These are phyloP conservation scores for Zootoca vivipara DNA, from an alignment of 2,113 vertebrate genomes.

Conservation along the genomic window DNA sequence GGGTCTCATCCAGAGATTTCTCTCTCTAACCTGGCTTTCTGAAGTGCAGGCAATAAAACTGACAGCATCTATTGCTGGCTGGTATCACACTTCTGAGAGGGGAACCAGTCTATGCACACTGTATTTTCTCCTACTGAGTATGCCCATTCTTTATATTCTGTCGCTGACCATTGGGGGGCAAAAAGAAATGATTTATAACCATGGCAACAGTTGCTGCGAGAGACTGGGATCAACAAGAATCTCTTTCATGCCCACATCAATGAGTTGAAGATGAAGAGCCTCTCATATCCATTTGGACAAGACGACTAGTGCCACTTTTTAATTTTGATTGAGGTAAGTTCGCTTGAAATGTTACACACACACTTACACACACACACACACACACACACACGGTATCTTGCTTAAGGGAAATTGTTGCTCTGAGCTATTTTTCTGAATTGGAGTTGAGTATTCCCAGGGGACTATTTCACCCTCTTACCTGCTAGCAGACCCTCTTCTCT, in stretches of 20 bases:
- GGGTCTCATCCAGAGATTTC: background rate
- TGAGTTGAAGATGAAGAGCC: slow-evolving; percentile 42
- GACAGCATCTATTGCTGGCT: background rate
- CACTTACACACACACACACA: background rate
- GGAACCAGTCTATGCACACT: background rate
- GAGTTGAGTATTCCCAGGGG: background rate
- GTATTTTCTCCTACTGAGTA: background rate
- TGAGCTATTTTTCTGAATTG: background rate
- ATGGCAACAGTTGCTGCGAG: slow-evolving; percentile 69
- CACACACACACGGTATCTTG: background rate
- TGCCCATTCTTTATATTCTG: slow-evolving; percentile 55
- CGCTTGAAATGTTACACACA: background rate
- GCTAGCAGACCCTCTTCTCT: background rate
- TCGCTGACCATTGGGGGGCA: slow-evolving; percentile 15
- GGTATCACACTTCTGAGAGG: background rate
- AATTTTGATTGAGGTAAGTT: slow-evolving; percentile 27
- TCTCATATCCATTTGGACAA: background rate
- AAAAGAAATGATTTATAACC: slow-evolving; percentile 71
- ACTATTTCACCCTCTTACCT: background rate
- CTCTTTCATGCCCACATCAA: slow-evolving; percentile 44
- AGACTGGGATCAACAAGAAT: slow-evolving; percentile 62
- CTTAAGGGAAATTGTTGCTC: background rate
- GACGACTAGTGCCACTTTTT: background rate
- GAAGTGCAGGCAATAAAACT: slow-evolving; percentile 19
- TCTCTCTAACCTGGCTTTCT: slow-evolving; percentile 4